Evolutionary conservation across 2,888 invertebrate genomes (phyloP), one percentile per base, ranked within the genome.

Genomic region (Xanthia icteritia): DNA sequence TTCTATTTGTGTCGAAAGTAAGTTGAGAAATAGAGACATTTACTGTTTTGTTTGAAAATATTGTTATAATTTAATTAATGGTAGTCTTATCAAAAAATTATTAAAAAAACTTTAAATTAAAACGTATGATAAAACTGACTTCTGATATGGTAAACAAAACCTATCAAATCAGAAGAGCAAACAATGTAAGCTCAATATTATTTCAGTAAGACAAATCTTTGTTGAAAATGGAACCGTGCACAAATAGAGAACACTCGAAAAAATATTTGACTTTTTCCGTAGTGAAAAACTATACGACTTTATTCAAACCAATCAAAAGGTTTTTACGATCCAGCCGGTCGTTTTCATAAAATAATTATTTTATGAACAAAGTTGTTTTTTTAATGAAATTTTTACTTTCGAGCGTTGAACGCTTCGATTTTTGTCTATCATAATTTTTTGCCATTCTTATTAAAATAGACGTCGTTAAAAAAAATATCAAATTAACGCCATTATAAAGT

Each of bases 401-500:
- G 61, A 66, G 42, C 70, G 48, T 78, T 67, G 78, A 65, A 76
- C 66, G 63, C 70, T 73, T 82, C 27, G 42, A 73, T 73, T 82
- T 81, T 74, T 77, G 64, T 73, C 68, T 65, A 78, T 86, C 56
- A 64, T 86, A 68, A 76, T 80, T 89, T 85, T 83, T 81, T 73
- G 63, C 66, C 36, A 51, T 60, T 60, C 54, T 76, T 75, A 74
- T 81, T 77, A 87, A 82, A 88, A 84, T 79, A 81, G 66, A 80
- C 54, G 65, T 87, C 73, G 79, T 86, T 86, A 89, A 82, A 71
- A 42, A n/a, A 39, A 54, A 66, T 78, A 78, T 54, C 75, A 76
- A 88, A 89, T 83, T 84, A 84, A 77, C 72, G 45, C 70, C 83
- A 78, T 88, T 84, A 86, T 74, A 88, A 88, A 88, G 75, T 88